Conservation (phyloP, 2,797 vertebrate species). For the Sebastes nivosus region DNA sequence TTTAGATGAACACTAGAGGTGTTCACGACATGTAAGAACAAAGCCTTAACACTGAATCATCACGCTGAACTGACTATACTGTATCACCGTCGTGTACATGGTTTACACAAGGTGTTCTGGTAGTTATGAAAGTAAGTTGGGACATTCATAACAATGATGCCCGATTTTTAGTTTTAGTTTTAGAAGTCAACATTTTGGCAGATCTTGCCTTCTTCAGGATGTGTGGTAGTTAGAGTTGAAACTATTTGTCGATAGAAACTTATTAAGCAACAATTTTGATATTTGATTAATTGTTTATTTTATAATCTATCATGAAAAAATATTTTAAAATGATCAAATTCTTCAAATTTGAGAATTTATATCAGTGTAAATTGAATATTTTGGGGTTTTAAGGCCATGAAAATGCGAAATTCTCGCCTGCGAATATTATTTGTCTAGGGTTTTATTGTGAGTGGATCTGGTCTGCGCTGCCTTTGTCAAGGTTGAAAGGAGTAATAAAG, state of each 20-base stretch:
- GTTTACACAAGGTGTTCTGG: not conserved
- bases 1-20: not conserved
- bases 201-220: not conserved
- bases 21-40: not conserved
- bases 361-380: not conserved
- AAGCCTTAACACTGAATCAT: not conserved
- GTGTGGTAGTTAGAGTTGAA: not conserved
- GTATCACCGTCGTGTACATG: not conserved
- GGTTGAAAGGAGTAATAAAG: too few species aligned
- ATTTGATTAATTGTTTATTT: not conserved
- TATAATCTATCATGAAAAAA: not conserved
- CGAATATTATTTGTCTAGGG: too few species aligned
- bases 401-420: too few species aligned
- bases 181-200: not conserved
- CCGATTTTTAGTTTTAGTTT: not conserved
- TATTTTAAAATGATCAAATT: not conserved
- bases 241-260: too few species aligned
- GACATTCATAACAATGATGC: not conserved
- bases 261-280: not conserved
- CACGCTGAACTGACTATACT: not conserved
- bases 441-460: too few species aligned
- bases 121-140: not conserved
- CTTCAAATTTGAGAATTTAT: not conserved
- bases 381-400: not conserved
- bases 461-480: too few species aligned